Base-by-base conservation (phyloP, 2,888 invertebrate genomes). In the Lysandra bellargus region DNA sequence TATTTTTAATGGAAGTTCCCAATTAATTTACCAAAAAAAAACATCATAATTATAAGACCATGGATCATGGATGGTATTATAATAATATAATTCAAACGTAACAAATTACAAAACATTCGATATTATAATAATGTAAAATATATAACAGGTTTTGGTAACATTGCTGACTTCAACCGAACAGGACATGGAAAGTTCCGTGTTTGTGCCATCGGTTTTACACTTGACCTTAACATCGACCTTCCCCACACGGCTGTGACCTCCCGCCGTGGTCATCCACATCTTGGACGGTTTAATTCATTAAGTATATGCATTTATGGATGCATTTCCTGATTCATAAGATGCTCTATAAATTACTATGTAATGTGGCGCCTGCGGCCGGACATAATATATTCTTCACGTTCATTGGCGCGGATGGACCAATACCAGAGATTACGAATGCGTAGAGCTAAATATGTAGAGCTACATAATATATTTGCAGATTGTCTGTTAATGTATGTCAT, bases 231-330 rank as follows among this genome's bases (percentile, higher is more conserved):
- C 12, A 14, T 37, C 33, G 33, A 69, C 69, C 69, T 69, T 69
- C 69, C 69, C 69, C 33, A 37, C 69, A 37, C 33, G 69, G 69
- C 6, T 12, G 37, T 37, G 69, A 23, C 69, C 69, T 69, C 69
- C 69, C 14, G 14, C 33, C 69, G 69, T 69, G 69, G 69, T 37
- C 69, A 37, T 69, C 69, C 69, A 69, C 69, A 37, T 69, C 5
- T 69, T 30, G 4, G 2, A 9, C 2, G 3, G 9, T 12, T 61
- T 33, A 33, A 33, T 33, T 69, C 33, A 5, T 14, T 33, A 23
- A 23, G 23, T 23, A 5, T 33, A 33, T 33, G 0, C 69, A 37
- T 33, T 37, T 69, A 14, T 37, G 33, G 69, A 69, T 69, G 33
- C 33, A 69, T 57, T 57, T 57, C 14, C 69, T 69, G 33, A 37